These are phyloP conservation scores for Aspidoscelis tigris DNA, from an alignment of 2,113 vertebrate genomes.

Conservation along the genomic window DNA sequence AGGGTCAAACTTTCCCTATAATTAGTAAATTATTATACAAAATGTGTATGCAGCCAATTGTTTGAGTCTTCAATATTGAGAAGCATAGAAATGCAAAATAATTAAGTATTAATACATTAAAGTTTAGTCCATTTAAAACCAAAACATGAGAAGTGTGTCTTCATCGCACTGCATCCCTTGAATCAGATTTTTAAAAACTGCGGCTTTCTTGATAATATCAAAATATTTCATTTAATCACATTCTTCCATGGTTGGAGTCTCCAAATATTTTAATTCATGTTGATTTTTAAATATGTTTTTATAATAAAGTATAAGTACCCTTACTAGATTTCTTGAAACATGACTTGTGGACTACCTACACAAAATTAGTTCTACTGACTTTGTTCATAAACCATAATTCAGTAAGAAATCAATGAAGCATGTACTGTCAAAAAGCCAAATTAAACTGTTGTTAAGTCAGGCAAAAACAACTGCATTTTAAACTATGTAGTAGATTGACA, in stretches of 20 bases:
- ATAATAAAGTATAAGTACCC: constrained; percentile 13
- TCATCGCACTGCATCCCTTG: constrained; percentile 51
- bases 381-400: neutral
- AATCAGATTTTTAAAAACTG: constrained; percentile 29
- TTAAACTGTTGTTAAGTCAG: neutral
- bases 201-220: constrained; percentile 2
- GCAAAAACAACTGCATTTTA: neutral
- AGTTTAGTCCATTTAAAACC: constrained; percentile 48
- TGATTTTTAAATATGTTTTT: constrained; percentile 13
- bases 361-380: neutral
- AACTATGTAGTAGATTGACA: constrained; percentile 30
- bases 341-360: neutral
- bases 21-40: constrained; percentile 17
- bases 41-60: constrained; percentile 42
- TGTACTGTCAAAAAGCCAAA: neutral
- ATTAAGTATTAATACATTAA: constrained; percentile 47
- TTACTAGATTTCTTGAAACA: neutral
- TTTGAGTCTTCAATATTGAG: constrained; percentile 35
- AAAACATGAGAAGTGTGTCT: constrained; percentile 45
- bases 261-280: constrained; percentile 10
- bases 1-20: constrained; percentile 31
- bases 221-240: constrained; percentile 7
- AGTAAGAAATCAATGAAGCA: neutral
- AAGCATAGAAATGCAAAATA: constrained; percentile 52
- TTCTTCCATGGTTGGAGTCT: neutral